Base-by-base conservation (phyloP, 2,888 invertebrate species). In the Drosophila yooni region DNA sequence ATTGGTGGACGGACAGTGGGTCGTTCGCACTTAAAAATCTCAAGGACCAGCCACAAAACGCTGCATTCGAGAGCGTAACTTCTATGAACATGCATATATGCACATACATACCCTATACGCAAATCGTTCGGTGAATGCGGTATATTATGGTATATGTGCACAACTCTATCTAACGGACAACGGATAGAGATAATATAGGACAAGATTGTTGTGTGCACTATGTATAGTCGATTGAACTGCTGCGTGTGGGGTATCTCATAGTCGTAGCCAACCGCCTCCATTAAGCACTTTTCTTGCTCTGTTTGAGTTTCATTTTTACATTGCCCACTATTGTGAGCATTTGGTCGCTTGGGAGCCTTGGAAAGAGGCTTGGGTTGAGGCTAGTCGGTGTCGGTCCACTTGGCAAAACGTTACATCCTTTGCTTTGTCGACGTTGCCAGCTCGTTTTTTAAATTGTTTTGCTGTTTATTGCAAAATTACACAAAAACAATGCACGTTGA, bases 401-500 rank as follows among this genome's bases (percentile, higher is more conserved):
- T 86, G 80, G 85, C 76, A 85, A 88, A 86, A 86, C 76, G 85
- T 80, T 89, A 88, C 90, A 88, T 86, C 85, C 86, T 90, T 76
- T 88, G 76, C 88, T 88, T 88, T 89, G 90, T 88, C 77, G 61
- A 61, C 69, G 71, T 71, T 62, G 53, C 52, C 58, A 70, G 58
- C 67, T 80, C 71, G 74, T 87, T 82, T 84, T 82, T 82, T 74
- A 79, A 89, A 90, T 86, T 90, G 87, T 90, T 88, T 90, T 90
- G 88, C 88, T 87, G 90, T 90, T 90, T 90, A 88, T 89, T 90
- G 88, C 88, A 89, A 90, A 88, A 88, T 88, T 88, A 88, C 90
- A 88, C 90, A 88, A 88, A 88, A 88, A 88, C 87, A 88, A 88
- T 90, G 80, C 86, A 74, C 71, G 81, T 74, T 89, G 90, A 86